phyloP scores from a whole-genome alignment of 2,888 invertebrate genomes.

The Eutolmus rufibarbis region DNA sequence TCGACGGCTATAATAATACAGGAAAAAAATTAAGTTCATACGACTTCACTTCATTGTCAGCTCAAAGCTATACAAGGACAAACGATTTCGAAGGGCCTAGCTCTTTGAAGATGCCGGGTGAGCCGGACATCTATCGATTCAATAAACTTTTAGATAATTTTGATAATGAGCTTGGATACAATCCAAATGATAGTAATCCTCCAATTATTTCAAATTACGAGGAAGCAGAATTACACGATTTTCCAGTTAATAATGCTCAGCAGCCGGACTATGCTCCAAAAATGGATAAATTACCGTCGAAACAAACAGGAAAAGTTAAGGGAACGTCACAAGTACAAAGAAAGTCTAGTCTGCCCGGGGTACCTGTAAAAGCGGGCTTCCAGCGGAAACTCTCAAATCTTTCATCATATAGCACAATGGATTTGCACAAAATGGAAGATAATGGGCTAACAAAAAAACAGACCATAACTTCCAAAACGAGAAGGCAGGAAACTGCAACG shows the following conservation, averaged over 20 bases:
- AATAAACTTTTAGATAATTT: conserved; percentile 26
- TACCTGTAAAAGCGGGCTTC: conserved; percentile 38
- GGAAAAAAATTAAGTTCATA: conserved; percentile 47
- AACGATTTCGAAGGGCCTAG: conserved; percentile 52
- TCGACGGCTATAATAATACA: conserved; percentile 39
- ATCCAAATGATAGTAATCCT: conserved; percentile 58
- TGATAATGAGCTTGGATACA: conserved; percentile 44
- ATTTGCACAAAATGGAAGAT: conserved; percentile 61
- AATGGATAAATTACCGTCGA: conserved; percentile 51
- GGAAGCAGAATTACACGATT: conserved; percentile 61
- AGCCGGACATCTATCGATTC: conserved; percentile 54
- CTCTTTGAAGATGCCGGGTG: conserved; percentile 58
- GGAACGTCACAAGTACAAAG: conserved; percentile 38
- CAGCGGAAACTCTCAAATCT: conserved; percentile 57
- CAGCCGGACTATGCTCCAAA: conserved; percentile 55
- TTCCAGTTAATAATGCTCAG: conserved; percentile 59
- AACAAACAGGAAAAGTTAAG: conserved; percentile 35
- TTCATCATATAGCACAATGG: conserved; percentile 61
- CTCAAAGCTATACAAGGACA: conserved; percentile 48
- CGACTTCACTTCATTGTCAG: conserved; percentile 50
- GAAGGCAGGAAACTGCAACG: conserved; percentile 49
- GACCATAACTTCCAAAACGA: conserved; percentile 46
- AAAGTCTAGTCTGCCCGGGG: conserved; percentile 1
- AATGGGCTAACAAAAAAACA: conserved; percentile 58
- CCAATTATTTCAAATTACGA: conserved; percentile 60